Conservation (phyloP, 2,797 vertebrate genomes). For the Hephaestus fuliginosus region DNA sequence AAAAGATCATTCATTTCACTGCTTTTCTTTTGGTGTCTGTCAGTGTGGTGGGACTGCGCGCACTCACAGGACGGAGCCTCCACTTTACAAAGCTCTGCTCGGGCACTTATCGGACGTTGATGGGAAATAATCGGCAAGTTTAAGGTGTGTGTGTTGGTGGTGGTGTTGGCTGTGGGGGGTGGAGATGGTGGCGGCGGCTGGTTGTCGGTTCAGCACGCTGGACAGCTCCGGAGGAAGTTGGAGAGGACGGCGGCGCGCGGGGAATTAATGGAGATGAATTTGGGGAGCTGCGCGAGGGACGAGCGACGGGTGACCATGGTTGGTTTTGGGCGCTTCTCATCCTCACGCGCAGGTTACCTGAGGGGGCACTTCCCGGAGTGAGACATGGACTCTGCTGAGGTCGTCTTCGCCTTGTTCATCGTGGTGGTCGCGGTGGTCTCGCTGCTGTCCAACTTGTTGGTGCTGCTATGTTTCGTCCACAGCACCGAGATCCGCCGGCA, state of each 20-base stretch:
- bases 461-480: constrained; percentile 90
- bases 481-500: constrained; percentile 91
- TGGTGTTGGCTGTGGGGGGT: too few species aligned
- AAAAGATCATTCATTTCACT: constrained; percentile 30
- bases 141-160: not conserved
- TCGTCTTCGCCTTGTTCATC: constrained; percentile 86
- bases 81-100: constrained; percentile 14
- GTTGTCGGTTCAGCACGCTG: constrained; percentile 82
- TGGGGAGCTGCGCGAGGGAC: constrained; percentile 29
- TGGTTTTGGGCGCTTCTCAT: constrained; percentile 42
- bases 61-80: too few species aligned
- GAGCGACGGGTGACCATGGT: constrained; percentile 69
- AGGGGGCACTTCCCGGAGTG: constrained; percentile 73
- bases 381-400: constrained; percentile 91
- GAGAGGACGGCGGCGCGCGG: constrained; percentile 55
- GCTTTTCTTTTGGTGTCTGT: not conserved
- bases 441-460: constrained; percentile 88
- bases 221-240: constrained; percentile 81
- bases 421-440: constrained; percentile 87
- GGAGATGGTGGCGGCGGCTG: constrained; percentile 32
- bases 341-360: constrained; percentile 58
- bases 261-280: constrained; percentile 57
- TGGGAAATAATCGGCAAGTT: constrained; percentile 34
- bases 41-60: too few species aligned
- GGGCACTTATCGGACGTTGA: constrained; percentile 33